phyloP scores from a whole-genome alignment of 2,113 vertebrate species.

The Globicephala melas region DNA sequence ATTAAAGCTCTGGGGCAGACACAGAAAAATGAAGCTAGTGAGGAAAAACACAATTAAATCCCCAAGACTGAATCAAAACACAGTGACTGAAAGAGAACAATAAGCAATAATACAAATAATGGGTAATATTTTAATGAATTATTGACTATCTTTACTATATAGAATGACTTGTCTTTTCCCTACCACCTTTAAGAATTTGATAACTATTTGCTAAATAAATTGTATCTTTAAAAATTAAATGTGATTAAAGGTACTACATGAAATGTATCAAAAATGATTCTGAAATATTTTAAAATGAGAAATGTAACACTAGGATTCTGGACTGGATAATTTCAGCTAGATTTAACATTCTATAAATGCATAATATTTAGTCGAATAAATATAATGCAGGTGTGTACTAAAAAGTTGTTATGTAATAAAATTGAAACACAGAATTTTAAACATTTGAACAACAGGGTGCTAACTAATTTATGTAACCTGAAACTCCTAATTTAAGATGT shows the following conservation, averaged over 20 bases:
- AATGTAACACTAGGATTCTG: not conserved
- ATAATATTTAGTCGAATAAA: not conserved
- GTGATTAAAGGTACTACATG: not conserved
- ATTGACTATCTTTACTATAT: not conserved
- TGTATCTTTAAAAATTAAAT: constrained; percentile 10
- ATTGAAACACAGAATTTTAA: not conserved
- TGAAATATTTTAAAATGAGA: constrained; percentile 28
- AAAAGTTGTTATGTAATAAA: not conserved
- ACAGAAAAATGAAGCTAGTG: not conserved
- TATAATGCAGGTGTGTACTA: not conserved
- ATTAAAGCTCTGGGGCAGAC: not conserved
- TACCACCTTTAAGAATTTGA: constrained; percentile 3
- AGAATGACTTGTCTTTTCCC: not conserved
- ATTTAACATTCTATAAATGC: not conserved
- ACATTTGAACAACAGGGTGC: not conserved
- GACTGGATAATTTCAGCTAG: not conserved
- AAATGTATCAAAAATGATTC: constrained; percentile 13
- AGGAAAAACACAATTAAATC: not conserved
- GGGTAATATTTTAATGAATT: not conserved
- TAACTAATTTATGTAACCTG: not conserved
- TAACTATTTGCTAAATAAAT: constrained; percentile 37
- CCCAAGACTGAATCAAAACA: not conserved
- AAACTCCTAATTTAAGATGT: not conserved
- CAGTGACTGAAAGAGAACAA: not conserved
- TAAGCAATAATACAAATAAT: not conserved